Percentiles rank a stretch among this genome's conserved stretches.
Conservation (phyloP, 2,797 vertebrate genomes). For the Euphonia xanthogaster region DNA sequence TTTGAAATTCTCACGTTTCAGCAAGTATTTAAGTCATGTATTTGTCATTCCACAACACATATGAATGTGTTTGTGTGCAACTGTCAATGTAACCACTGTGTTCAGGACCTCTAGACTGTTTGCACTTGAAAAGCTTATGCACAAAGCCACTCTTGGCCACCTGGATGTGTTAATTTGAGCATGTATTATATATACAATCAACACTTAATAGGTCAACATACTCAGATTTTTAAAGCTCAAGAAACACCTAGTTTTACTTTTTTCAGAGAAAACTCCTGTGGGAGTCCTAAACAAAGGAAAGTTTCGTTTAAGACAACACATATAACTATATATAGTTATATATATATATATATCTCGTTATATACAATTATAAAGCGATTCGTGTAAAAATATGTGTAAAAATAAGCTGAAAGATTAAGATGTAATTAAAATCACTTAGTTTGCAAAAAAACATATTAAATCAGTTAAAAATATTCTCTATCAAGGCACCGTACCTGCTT, state of each 20-base stretch:
- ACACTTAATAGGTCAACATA: neutral
- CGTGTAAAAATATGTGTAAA: neutral
- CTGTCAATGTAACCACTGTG: neutral
- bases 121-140: neutral
- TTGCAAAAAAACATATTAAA: neutral
- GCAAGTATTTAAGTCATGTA: neutral
- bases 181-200: neutral
- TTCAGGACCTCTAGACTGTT: neutral
- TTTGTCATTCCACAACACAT: neutral
- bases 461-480: neutral
- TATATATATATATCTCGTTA: no score
- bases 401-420: neutral
- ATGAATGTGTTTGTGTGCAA: fast-evolving
- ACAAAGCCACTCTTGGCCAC: neutral
- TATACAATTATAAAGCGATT: neutral
- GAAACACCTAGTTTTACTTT: neutral
- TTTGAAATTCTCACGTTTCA: neutral
- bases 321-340: no score
- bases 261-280: neutral
- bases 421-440: neutral
- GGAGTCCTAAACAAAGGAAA: neutral
- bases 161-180: neutral
- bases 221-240: neutral
- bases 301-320: neutral
- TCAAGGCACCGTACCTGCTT: constrained; percentile 73